These are phyloP conservation scores for Pica pica DNA, from an alignment of 2,113 vertebrate species.

Conservation along the genomic window DNA sequence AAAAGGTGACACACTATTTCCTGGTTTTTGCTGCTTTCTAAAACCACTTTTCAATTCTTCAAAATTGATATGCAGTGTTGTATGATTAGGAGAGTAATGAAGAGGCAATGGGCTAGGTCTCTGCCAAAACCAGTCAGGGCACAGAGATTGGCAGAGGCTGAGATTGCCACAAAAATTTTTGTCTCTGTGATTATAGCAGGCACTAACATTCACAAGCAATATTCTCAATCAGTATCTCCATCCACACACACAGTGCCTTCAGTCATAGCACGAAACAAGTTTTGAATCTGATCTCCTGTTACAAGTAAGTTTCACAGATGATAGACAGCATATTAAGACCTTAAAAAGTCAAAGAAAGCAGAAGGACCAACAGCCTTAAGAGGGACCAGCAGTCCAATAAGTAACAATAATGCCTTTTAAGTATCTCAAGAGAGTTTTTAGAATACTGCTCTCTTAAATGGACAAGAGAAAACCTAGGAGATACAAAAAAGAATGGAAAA, in stretches of 20 bases:
- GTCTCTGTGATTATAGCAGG: not conserved
- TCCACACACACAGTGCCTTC: not conserved
- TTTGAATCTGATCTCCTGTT: not conserved
- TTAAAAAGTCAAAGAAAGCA: not conserved
- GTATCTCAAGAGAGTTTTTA: not conserved
- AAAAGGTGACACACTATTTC: not conserved
- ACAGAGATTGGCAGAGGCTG: not conserved
- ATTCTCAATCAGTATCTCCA: not conserved
- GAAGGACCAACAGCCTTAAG: not conserved
- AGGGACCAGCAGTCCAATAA: not conserved
- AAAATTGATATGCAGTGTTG: not conserved
- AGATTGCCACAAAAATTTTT: not conserved
- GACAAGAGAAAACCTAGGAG: not conserved
- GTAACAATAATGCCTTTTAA: not conserved
- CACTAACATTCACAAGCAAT: not conserved
- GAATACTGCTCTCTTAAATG: not conserved
- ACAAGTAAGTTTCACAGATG: not conserved
- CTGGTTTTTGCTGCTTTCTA: not conserved
- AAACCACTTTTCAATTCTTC: not conserved
- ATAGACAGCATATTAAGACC: not conserved
- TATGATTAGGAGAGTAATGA: not conserved
- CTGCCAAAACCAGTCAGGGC: not conserved
- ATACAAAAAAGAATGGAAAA: not conserved
- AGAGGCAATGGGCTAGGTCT: not conserved
- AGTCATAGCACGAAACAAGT: not conserved